phyloP scores from a whole-genome alignment of 2,797 vertebrate species.

The Heteromormyrus szaboi region DNA sequence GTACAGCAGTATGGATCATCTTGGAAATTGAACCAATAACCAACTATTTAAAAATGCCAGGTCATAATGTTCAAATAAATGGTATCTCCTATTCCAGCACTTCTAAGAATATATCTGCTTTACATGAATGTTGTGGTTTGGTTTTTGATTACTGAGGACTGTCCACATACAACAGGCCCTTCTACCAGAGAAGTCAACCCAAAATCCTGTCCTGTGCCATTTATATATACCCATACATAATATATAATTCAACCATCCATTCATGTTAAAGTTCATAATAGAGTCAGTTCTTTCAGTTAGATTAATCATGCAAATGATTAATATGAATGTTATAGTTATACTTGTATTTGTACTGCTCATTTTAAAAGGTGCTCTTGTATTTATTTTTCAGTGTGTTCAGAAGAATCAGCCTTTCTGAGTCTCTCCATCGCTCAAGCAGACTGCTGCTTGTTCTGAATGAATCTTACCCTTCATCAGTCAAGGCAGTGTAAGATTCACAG shows the following conservation, averaged over 20 bases:
- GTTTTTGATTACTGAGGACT: background rate
- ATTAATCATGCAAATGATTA: background rate
- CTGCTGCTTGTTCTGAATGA: background rate
- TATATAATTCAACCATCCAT: background rate
- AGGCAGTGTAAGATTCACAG: background rate
- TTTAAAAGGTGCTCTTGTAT: background rate
- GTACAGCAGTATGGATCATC: background rate
- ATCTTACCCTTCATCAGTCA: background rate
- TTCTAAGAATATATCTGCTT: background rate
- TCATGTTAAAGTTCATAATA: background rate
- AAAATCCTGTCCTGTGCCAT: background rate
- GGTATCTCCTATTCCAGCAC: background rate
- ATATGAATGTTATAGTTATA: background rate
- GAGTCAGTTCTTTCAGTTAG: background rate
- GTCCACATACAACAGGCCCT: background rate
- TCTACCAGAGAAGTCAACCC: background rate
- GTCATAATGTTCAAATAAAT: background rate
- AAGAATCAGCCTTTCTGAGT: background rate
- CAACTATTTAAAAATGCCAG: background rate
- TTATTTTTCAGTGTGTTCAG: background rate
- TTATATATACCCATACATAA: background rate
- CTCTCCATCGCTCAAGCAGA: background rate
- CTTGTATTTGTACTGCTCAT: background rate
- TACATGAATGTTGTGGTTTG: background rate
- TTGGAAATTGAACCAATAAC: background rate